These are phyloP conservation scores for Thaumetopoea pityocampa DNA, from an alignment of 1,140 invertebrate species.

Conservation along the genomic window DNA sequence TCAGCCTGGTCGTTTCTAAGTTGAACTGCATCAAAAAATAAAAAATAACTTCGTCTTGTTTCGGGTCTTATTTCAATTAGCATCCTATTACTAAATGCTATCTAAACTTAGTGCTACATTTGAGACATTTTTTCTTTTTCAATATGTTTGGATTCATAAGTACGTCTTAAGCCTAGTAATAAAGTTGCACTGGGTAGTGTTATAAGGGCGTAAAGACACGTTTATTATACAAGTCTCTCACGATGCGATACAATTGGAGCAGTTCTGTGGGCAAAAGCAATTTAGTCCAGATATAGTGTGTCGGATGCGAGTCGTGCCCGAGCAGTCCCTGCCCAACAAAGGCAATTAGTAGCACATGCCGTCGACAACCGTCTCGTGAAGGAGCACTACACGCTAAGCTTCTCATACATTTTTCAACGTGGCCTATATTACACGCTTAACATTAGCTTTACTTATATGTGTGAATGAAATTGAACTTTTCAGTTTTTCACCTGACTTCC, in stretches of 20 bases:
- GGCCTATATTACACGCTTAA: conserved; percentile 23
- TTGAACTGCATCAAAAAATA: no score
- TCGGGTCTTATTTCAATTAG: no score
- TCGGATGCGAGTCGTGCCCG: conserved; percentile 13
- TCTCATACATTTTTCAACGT: conserved; percentile 25
- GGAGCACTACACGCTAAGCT: conserved; percentile 20
- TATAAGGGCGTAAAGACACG: conserved; percentile 5
- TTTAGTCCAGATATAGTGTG: conserved; percentile 31
- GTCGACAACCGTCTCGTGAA: conserved; percentile 29
- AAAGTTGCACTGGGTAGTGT: no score
- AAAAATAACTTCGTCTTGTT: no score
- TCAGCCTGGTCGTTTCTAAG: no score
- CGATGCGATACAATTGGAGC: conserved; percentile 12
- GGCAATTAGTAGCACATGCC: conserved; percentile 54
- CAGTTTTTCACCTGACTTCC: no score
- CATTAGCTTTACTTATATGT: conserved; percentile 1
- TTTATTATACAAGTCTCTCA: conserved; percentile 2
- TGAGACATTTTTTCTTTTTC: no score
- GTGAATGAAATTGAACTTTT: no score
- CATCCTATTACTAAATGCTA: no score
- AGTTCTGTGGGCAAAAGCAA: conserved; percentile 21
- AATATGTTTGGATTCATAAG: no score
- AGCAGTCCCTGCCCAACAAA: conserved; percentile 31
- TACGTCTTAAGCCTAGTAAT: no score
- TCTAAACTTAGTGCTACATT: no score